phyloP scores from a whole-genome alignment of 1,140 invertebrate genomes.

The Drosophila parabipectinata region DNA sequence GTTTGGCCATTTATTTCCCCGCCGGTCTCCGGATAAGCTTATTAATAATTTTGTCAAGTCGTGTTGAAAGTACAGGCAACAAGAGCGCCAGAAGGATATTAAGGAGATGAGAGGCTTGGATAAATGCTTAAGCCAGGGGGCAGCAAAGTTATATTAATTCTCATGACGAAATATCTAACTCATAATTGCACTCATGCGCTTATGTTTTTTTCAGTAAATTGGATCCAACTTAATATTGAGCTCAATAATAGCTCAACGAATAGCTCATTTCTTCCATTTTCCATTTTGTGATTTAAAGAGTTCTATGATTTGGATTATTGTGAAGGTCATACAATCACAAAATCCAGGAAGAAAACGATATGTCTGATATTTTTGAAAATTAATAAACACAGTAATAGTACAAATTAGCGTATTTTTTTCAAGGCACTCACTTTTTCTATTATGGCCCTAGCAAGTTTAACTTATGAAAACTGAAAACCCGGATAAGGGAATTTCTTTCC shows the following conservation, averaged over 20 bases:
- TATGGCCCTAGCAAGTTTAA: too few species aligned
- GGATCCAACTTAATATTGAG: too few species aligned
- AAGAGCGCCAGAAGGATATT: constrained; percentile 11
- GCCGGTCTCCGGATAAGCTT: constrained; percentile 52
- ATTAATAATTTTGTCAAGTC: constrained; percentile 75
- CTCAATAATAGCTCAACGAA: too few species aligned
- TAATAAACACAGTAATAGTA: too few species aligned
- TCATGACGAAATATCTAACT: not conserved
- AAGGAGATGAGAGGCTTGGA: constrained; percentile 7
- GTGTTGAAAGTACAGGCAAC: constrained; percentile 35
- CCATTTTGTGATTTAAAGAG: too few species aligned
- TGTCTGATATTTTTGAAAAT: too few species aligned
- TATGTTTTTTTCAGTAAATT: not conserved
- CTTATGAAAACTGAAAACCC: not conserved
- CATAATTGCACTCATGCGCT: not conserved
- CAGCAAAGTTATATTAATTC: constrained; percentile 9
- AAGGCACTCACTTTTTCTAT: too few species aligned
- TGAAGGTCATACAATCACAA: too few species aligned
- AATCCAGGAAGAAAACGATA: too few species aligned
- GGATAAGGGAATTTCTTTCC: not conserved
- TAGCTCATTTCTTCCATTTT: too few species aligned
- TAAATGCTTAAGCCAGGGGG: constrained; percentile 19
- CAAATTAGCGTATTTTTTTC: too few species aligned
- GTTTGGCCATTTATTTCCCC: constrained; percentile 63
- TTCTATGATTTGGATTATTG: too few species aligned